Evolutionary conservation across 2,113 vertebrate species (phyloP).

Genomic region (Mungos mungo): DNA sequence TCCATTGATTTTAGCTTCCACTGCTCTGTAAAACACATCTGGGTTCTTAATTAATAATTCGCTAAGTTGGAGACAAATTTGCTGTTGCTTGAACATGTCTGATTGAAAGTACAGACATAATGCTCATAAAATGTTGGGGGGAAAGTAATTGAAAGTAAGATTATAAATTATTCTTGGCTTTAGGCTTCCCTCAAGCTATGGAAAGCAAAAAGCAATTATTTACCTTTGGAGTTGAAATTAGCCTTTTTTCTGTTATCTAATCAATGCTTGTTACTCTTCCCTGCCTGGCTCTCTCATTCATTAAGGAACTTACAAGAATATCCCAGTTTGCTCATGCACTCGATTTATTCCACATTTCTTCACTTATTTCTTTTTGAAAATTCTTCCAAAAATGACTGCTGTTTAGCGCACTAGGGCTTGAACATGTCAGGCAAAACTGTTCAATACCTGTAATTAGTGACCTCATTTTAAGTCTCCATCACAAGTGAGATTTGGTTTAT

Average conservation of each 20-base stretch:
- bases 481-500: conserved; percentile 38
- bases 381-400: background rate
- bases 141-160: conserved; percentile 61
- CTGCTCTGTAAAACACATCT: conserved; percentile 71
- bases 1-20: conserved; percentile 44
- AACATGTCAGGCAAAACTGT: background rate
- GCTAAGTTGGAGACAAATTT: conserved; percentile 60
- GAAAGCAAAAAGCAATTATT: conserved; percentile 72
- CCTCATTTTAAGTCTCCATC: conserved; percentile 3
- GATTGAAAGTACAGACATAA: conserved; percentile 24
- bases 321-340: background rate
- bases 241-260: conserved; percentile 47
- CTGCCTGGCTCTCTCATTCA: background rate
- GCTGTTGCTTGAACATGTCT: conserved; percentile 65
- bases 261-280: conserved; percentile 54
- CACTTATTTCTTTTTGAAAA: background rate
- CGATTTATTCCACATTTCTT: background rate
- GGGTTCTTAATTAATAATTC: conserved; percentile 74
- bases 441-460: conserved; percentile 58
- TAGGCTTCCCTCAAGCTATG: conserved; percentile 67
- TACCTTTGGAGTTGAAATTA: conserved; percentile 69
- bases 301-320: no score
- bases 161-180: conserved; percentile 66
- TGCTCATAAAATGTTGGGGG: conserved; percentile 64
- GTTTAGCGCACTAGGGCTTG: background rate